Conservation (phyloP, 2,113 vertebrate species). For the Protobothrops flavoviridis region DNA sequence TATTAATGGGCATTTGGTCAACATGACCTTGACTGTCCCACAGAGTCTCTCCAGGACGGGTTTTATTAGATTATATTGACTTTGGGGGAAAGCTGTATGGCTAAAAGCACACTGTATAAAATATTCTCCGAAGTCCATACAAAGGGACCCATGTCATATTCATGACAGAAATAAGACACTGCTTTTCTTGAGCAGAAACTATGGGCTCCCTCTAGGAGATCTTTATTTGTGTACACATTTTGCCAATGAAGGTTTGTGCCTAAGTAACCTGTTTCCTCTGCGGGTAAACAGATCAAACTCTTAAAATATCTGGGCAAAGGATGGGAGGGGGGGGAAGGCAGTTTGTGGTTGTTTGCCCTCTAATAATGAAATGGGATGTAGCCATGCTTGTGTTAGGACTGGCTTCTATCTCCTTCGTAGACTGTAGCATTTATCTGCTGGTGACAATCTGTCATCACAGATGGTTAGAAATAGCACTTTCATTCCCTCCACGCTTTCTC, state of each 20-base stretch:
- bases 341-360: background rate
- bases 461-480: background rate
- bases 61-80: constrained; percentile 26
- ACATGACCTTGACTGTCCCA: constrained; percentile 32
- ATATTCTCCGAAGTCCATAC: background rate
- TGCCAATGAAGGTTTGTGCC: background rate
- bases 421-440: background rate
- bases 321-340: background rate
- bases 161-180: background rate
- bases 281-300: background rate
- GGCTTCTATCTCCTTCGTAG: background rate
- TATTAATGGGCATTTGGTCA: constrained; percentile 22
- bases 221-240: background rate
- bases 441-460: background rate
- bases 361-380: background rate
- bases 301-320: background rate
- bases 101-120: background rate
- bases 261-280: background rate
- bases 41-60: background rate
- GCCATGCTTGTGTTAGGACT: background rate
- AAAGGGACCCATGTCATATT: background rate
- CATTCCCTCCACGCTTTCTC: background rate
- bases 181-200: background rate
- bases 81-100: constrained; percentile 14
- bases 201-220: background rate